phyloP scores from a whole-genome alignment of 2,888 invertebrate species.

The Zonitis immaculata region DNA sequence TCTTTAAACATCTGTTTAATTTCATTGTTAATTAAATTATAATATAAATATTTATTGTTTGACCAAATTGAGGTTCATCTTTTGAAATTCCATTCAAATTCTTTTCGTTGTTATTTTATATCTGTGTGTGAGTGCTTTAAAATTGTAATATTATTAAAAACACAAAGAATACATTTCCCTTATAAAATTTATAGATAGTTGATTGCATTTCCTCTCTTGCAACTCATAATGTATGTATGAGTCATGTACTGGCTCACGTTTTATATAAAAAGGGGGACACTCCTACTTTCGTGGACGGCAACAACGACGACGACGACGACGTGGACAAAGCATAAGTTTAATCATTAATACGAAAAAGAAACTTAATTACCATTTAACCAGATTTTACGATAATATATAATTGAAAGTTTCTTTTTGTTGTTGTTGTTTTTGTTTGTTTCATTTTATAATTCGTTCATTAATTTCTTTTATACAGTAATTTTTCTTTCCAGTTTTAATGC shows the following conservation, averaged over 20 bases:
- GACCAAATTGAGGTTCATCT: not conserved
- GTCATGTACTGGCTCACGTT: conserved; percentile 22
- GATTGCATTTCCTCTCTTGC: conserved; percentile 29
- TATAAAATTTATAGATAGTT: not conserved
- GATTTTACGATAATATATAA: not conserved
- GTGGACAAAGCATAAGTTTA: conserved; percentile 1
- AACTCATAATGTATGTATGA: conserved; percentile 20
- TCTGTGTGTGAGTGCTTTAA: no score
- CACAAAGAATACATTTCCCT: conserved; percentile 30
- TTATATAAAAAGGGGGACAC: conserved; percentile 28
- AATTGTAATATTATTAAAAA: conserved; percentile 12
- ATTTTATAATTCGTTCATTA: no score
- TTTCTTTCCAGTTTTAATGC: not conserved
- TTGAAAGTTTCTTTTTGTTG: not conserved
- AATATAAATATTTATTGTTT: not conserved
- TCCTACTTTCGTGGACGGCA: conserved; percentile 30
- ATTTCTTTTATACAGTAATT: not conserved
- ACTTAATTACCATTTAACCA: not conserved
- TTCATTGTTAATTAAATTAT: not conserved
- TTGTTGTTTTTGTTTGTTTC: not conserved
- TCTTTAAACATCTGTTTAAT: not conserved
- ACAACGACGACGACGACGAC: no score
- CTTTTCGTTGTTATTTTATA: no score
- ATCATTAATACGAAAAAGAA: conserved; percentile 5
- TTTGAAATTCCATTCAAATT: not conserved